Evolutionary conservation across 2,113 vertebrate species (phyloP), one percentile per base, ranked within the genome.

Genomic region (Pipra filicauda): DNA sequence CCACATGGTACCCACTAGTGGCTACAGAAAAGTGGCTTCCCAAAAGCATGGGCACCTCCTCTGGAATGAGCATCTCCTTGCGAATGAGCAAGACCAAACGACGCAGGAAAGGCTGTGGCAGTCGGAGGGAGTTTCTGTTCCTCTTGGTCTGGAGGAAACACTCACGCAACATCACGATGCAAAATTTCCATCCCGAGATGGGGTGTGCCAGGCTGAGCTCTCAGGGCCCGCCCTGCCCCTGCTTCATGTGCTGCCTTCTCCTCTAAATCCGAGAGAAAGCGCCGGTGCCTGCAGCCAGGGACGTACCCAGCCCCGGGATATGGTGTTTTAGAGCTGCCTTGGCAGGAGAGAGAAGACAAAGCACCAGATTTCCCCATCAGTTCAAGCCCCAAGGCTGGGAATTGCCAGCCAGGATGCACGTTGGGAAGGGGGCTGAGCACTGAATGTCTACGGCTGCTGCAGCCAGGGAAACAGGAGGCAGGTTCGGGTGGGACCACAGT

Each of bases 1-100:
- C 62, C 21, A 1, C 1, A 1, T 1, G 0, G 13, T 4, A 12
- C 43, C 41, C 1, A 0, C 24, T 0, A 2, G 44, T 0, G 11
- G 30, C 46, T 11, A 5, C 0, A 0, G 28, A 33, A 21, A 15
- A n/a, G n/a, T n/a, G n/a, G n/a, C 7, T 72, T 43, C 2, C 74
- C 88, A 15, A 59, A 21, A 59, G 39, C 67, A 6, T 1, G 5
- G 43, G 11, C 3, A 6, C 27, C 37, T 70, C 37, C 9, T 23
- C 3, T 18, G 54, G 19, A 77, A 65, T 0, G 2, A 59, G 20
- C 26, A 12, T 5, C 46, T 33, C 10, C 2, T 1, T 0, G 5
- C 26, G 35, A 61, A 51, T 5, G 35, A 62, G 44, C 13, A 44
- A 12, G 78, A 37, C 14, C 28, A 19, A 23, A 12, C 0, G 2